phyloP scores from a whole-genome alignment of 2,113 vertebrate genomes.

The Phalacrocorax brasilianus region DNA sequence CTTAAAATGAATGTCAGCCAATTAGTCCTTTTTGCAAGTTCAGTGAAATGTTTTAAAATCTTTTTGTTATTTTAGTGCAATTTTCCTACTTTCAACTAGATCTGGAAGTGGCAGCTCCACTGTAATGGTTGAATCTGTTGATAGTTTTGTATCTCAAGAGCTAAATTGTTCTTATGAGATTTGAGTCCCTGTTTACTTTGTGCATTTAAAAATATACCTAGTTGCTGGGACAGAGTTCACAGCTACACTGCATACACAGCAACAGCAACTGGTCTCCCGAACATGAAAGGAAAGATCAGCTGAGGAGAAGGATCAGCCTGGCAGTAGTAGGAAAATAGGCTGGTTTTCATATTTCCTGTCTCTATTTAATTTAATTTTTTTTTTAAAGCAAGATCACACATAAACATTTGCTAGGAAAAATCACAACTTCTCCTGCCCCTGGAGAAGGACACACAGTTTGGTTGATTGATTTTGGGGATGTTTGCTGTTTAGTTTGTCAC shows the following conservation, averaged over 20 bases:
- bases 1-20: not conserved
- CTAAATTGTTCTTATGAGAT: not conserved
- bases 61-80: not conserved
- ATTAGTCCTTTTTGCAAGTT: not conserved
- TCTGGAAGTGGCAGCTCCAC: not conserved
- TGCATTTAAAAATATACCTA: not conserved
- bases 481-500: not conserved
- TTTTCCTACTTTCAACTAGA: not conserved
- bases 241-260: not conserved
- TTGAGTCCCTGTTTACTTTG: not conserved
- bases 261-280: not conserved
- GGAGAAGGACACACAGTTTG: not conserved
- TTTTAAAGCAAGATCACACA: not conserved
- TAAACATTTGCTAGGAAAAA: constrained; percentile 28
- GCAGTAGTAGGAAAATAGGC: not conserved
- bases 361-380: not conserved
- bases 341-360: constrained; percentile 3
- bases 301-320: not conserved
- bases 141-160: not conserved
- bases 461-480: not conserved
- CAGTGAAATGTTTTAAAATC: not conserved
- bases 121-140: fast-evolving
- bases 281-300: not conserved
- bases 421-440: not conserved
- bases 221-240: not conserved